Conservation (phyloP, 2,113 vertebrate genomes). For the Heterotis niloticus region DNA sequence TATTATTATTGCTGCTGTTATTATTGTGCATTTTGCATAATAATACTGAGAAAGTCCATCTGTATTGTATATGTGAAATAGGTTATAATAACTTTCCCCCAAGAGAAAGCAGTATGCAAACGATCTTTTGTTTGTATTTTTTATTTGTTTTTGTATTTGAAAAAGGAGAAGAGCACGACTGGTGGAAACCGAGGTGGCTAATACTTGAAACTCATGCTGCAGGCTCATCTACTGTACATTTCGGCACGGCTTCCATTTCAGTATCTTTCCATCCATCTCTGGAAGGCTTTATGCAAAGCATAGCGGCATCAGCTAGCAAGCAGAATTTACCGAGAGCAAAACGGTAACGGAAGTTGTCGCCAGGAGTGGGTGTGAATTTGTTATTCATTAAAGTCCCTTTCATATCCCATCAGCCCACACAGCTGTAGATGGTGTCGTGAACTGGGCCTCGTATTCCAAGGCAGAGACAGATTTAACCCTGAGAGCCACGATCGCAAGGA, state of each 20-base stretch:
- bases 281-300: neutral
- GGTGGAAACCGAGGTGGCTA: no score
- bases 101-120: no score
- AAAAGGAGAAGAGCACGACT: no score
- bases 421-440: conserved; percentile 35
- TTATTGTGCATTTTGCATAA: no score
- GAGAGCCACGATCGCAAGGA: conserved; percentile 13
- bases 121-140: no score
- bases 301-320: neutral
- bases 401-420: conserved; percentile 39
- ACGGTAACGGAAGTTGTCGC: conserved; percentile 12
- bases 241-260: neutral
- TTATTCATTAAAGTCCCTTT: conserved; percentile 47
- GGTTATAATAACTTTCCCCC: no score
- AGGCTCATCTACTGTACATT: neutral
- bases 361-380: conserved; percentile 36
- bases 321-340: conserved; percentile 21
- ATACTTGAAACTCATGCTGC: no score
- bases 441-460: conserved; percentile 29
- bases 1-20: no score
- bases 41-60: no score
- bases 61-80: no score
- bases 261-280: neutral
- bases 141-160: no score
- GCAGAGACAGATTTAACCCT: conserved; percentile 12